Conservation (phyloP, 2,113 vertebrate species). For the Eclectus roratus region DNA sequence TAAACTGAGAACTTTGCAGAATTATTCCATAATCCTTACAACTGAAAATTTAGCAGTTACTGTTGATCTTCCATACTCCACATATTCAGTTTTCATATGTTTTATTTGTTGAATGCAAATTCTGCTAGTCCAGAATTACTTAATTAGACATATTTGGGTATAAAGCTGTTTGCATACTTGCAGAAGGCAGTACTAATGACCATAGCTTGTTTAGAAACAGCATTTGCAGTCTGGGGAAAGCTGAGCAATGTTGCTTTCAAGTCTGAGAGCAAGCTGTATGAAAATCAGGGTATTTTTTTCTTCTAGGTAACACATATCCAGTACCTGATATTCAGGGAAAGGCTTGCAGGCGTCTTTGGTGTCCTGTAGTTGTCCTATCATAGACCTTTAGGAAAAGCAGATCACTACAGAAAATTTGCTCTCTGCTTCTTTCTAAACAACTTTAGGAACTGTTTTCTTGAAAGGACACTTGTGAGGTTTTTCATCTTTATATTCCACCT, state of each 20-base stretch:
- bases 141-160: neutral
- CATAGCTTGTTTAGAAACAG: neutral
- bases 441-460: neutral
- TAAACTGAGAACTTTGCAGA: neutral
- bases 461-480: neutral
- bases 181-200: neutral
- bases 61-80: neutral
- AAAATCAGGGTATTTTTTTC: neutral
- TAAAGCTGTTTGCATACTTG: neutral
- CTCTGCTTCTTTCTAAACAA: neutral
- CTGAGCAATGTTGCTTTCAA: neutral
- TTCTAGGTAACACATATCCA: rapidly evolving
- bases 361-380: neutral
- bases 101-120: neutral
- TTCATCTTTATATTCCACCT: neutral
- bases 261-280: neutral
- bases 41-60: neutral
- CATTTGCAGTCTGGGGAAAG: neutral
- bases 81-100: neutral
- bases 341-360: neutral
- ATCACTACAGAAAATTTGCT: neutral
- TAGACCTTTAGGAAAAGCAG: neutral
- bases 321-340: neutral
- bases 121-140: neutral
- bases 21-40: neutral